Evolutionary conservation across 2,113 vertebrate species (phyloP).

Genomic region (Scartelaos histophorus): DNA sequence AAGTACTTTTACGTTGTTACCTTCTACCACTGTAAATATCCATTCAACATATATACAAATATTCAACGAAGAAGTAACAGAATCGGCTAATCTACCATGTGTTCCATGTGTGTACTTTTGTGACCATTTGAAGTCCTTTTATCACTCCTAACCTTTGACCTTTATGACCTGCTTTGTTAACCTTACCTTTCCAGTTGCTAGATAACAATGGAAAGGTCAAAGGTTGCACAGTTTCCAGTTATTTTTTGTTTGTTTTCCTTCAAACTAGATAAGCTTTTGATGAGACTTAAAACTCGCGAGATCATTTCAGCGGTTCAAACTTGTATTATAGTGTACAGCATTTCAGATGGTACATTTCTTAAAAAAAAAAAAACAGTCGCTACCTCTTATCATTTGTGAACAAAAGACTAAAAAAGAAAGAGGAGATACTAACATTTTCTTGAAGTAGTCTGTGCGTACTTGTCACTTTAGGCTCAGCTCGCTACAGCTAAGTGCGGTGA

Average conservation of each 20-base stretch:
- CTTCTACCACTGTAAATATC: no score
- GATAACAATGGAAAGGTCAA: conserved; percentile 4
- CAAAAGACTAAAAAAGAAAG: background rate
- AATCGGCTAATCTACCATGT: no score
- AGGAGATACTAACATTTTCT: background rate
- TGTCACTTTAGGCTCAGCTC: background rate
- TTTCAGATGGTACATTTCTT: conserved; percentile 9
- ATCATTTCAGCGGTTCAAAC: conserved; percentile 1
- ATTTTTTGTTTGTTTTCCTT: background rate
- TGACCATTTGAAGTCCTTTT: background rate
- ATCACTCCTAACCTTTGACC: background rate
- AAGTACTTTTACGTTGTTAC: no score
- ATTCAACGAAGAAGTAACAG: no score
- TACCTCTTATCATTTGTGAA: conserved; percentile 3
- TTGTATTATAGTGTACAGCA: background rate
- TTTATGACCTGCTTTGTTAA: conserved; percentile 18
- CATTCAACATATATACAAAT: no score
- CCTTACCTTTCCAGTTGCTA: background rate
- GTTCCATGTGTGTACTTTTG: background rate
- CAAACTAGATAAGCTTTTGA: background rate
- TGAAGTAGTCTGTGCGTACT: background rate
- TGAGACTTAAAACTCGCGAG: background rate
- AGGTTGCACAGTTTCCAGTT: no score
- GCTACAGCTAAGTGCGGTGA: background rate
- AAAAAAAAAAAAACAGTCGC: background rate